These are phyloP conservation scores for Cephus pygmeus DNA, from an alignment of 2,888 invertebrate species.

Conservation along the genomic window DNA sequence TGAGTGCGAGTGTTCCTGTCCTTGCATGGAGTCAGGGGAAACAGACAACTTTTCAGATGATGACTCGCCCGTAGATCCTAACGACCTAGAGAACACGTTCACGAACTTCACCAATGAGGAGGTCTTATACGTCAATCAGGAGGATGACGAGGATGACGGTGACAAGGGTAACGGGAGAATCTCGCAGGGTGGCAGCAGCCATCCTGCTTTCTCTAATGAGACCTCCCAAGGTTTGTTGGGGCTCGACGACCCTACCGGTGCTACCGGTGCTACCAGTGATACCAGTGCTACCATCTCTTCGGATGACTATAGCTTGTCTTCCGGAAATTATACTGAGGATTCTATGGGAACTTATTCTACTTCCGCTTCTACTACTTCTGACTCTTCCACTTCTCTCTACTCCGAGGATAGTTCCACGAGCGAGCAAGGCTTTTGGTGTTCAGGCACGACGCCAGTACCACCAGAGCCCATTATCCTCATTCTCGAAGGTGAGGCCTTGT, in stretches of 20 bases:
- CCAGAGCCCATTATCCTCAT: slow-evolving; percentile 82
- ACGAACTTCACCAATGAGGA: not conserved
- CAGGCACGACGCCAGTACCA: slow-evolving; percentile 69
- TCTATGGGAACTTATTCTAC: slow-evolving; percentile 17
- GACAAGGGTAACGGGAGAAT: not conserved
- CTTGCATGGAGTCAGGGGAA: slow-evolving; percentile 70
- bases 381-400: slow-evolving; percentile 36
- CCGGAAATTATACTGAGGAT: slow-evolving; percentile 20
- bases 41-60: slow-evolving; percentile 48
- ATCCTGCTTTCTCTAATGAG: slow-evolving; percentile 25
- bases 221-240: slow-evolving; percentile 29
- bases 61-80: not conserved
- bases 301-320: slow-evolving; percentile 24
- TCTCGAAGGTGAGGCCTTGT: slow-evolving; percentile 79
- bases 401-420: slow-evolving; percentile 44
- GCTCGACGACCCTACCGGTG: slow-evolving; percentile 27
- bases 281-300: too few species aligned
- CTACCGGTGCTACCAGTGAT: slow-evolving; percentile 24
- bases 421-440: slow-evolving; percentile 52
- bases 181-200: not conserved
- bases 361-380: not conserved
- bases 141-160: not conserved
- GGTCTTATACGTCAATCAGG: not conserved
- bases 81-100: not conserved
- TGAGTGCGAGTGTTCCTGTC: slow-evolving; percentile 80